phyloP scores from a whole-genome alignment of 1,140 invertebrate species.

The Caenorhabditis inopinata region DNA sequence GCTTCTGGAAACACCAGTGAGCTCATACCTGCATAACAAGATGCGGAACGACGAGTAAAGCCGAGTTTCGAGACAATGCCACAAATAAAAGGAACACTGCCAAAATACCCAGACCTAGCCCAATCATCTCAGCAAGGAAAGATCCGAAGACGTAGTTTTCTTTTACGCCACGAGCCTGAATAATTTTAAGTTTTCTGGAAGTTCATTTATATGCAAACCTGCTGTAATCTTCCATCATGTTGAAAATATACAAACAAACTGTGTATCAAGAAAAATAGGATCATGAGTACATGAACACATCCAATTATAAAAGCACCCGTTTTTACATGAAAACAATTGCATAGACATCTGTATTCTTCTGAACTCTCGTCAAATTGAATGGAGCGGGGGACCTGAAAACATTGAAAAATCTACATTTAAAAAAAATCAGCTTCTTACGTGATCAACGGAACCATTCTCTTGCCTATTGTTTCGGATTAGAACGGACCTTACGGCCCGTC shows the following conservation, averaged over 20 bases:
- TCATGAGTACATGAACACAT: constrained; percentile 52
- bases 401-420: not conserved
- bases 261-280: constrained; percentile 58
- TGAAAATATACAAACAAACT: constrained; percentile 58
- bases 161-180: constrained; percentile 34
- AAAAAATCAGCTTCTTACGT: not conserved
- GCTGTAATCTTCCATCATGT: constrained; percentile 47
- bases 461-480: constrained; percentile 49
- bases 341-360: constrained; percentile 62
- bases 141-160: constrained; percentile 56
- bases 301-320: constrained; percentile 58
- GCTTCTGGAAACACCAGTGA: constrained; percentile 9
- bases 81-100: constrained; percentile 57
- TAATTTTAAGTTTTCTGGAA: not conserved
- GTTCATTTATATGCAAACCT: not conserved
- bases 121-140: constrained; percentile 52
- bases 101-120: constrained; percentile 50
- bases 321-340: constrained; percentile 64
- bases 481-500: constrained; percentile 49
- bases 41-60: constrained; percentile 59
- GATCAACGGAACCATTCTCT: constrained; percentile 45
- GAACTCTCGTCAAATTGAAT: constrained; percentile 63
- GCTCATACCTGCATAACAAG: constrained; percentile 58
- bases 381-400: constrained; percentile 32
- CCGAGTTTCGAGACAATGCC: constrained; percentile 55